Conservation (phyloP, 2,113 vertebrate species). For the Channa maculata region DNA sequence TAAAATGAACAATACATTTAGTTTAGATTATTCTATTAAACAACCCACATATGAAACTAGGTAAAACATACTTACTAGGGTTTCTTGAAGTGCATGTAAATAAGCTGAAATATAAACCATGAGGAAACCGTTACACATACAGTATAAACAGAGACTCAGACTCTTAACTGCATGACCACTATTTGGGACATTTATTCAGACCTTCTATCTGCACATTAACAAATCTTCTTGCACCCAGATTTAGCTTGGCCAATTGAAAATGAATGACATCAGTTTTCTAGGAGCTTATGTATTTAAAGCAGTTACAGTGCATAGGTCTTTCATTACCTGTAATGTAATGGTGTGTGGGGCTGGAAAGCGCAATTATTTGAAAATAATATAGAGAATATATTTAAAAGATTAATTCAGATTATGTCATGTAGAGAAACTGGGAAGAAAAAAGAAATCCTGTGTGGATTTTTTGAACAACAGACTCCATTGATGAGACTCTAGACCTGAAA, state of each 20-base stretch:
- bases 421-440: too few relatives aligned
- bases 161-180: background rate
- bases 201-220: constrained; percentile 7
- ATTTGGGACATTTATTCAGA: constrained; percentile 19
- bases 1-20: too few relatives aligned
- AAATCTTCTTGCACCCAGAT: constrained; percentile 19
- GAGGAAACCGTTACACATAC: constrained; percentile 1
- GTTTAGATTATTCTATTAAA: too few relatives aligned
- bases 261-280: constrained; percentile 63
- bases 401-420: background rate
- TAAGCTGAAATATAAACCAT: too few relatives aligned
- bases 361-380: constrained; percentile 65
- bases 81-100: too few relatives aligned
- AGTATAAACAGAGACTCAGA: too few relatives aligned
- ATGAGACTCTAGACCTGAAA: too few relatives aligned
- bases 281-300: constrained; percentile 63
- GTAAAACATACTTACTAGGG: too few relatives aligned
- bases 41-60: too few relatives aligned
- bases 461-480: too few relatives aligned
- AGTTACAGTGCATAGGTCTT: constrained; percentile 56
- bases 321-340: constrained; percentile 63
- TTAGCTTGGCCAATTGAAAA: constrained; percentile 44
- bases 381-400: constrained; percentile 27
- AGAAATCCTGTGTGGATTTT: too few relatives aligned
- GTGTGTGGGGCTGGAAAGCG: constrained; percentile 68